Base-by-base conservation (phyloP, 2,888 invertebrate species). In the Endomychus coccineus region DNA sequence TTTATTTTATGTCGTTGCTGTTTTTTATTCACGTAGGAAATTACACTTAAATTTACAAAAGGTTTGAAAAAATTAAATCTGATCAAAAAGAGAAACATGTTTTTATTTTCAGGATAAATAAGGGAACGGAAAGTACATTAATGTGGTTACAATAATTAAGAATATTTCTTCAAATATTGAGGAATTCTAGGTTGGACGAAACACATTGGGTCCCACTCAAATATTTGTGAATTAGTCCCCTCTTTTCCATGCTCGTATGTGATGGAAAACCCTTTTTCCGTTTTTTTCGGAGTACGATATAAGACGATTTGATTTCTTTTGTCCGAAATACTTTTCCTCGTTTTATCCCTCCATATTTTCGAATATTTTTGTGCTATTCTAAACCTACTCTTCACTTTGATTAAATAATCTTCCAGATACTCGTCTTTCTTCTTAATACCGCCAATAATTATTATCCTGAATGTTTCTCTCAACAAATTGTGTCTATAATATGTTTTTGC, bases 351-450 rank as follows among this genome's bases (percentile, higher is more conserved):
- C 59, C 59, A 58, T 23, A 50, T 51, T 34, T 45, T 44, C 14
- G 49, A 48, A 47, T 56, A 59, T 44, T 57, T 59, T 27, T 48
- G 45, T 7, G 48, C 45, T 36, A 56, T 42, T 33, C 43, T 46
- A 33, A 53, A 42, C 31, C 52, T 30, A 11, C 33, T 43, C 27
- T 46, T 39, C 11, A 49, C 34, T 17, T 34, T 43, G 13, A 33
- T 25, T 14, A 38, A 24, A 13, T 28, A 38, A 17, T 14, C 16
- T 13, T 17, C 24, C 7, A 51, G 42, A 34, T 44, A 40, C 15
- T 38, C 23, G 31, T 44, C 39, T 33, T 50, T 50, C 33, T 42
- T 46, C 33, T 40, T 34, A 16, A 44, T 43, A 16, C 52, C 55
- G 9, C 44, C 38, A 28, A 37, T 43, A 10, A 57, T 14, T 17